These are phyloP conservation scores for Dasysyrphus tricinctus DNA, from an alignment of 2,888 invertebrate genomes.

Conservation along the genomic window DNA sequence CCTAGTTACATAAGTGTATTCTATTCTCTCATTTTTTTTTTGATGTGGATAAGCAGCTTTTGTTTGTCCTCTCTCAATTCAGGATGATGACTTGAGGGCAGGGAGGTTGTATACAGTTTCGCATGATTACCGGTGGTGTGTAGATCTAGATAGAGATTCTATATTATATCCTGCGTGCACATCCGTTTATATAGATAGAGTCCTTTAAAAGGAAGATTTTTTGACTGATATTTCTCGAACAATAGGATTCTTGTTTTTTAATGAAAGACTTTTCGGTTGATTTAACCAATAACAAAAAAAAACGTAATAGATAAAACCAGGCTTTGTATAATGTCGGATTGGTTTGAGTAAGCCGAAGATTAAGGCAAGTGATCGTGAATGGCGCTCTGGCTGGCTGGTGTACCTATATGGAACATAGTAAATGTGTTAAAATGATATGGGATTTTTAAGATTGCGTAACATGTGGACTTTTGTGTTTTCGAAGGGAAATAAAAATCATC, in stretches of 20 bases:
- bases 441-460: conserved; percentile 58
- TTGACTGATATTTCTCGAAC: conserved; percentile 54
- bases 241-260: conserved; percentile 37
- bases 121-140: conserved; percentile 64
- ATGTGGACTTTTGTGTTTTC: conserved; percentile 54
- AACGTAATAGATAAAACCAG: conserved; percentile 3
- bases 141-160: conserved; percentile 6
- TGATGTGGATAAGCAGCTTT: conserved; percentile 23
- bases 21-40: not conserved
- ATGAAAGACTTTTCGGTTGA: conserved; percentile 61
- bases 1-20: conserved; percentile 50
- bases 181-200: conserved; percentile 40
- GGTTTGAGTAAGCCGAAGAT: conserved; percentile 55
- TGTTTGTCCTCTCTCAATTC: conserved; percentile 34
- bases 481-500: conserved; percentile 61
- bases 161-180: conserved; percentile 43
- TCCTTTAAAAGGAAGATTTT: conserved; percentile 47
- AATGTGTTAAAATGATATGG: conserved; percentile 72
- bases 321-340: conserved; percentile 40
- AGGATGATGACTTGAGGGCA: conserved; percentile 57
- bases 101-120: conserved; percentile 69
- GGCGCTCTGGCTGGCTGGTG: not conserved
- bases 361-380: conserved; percentile 68
- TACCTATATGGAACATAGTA: conserved; percentile 21
- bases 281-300: conserved; percentile 59